Evolutionary conservation across 92 coral and sea anemone species (phyloP).

Genomic region (Metridium senile): DNA sequence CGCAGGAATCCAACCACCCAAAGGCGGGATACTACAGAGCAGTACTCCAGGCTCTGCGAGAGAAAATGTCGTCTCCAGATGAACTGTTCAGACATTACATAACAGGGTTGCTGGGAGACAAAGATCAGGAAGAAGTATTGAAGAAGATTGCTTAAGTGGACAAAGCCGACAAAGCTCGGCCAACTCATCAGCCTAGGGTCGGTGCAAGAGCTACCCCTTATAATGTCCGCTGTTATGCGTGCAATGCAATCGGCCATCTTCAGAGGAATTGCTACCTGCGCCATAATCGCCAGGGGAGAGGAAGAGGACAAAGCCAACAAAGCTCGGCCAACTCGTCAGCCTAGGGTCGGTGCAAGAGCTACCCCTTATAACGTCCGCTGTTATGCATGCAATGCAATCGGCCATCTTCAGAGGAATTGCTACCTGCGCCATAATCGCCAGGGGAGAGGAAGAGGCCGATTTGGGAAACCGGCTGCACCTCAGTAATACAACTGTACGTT

Average conservation of each 20-base stretch:
- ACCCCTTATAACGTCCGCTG: conserved; percentile 10
- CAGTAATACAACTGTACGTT: background rate
- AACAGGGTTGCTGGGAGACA: conserved; percentile 7
- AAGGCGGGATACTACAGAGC: conserved; percentile 8
- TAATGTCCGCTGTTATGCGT: conserved; percentile 2
- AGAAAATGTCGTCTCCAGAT: conserved; percentile 1
- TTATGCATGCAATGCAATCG: background rate
- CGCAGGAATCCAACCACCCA: conserved; percentile 2
- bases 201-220: conserved; percentile 12
- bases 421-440: background rate
- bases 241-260: conserved; percentile 7
- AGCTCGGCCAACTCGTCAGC: conserved; percentile 5
- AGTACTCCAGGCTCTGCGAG: background rate
- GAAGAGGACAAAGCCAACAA: conserved; percentile 29
- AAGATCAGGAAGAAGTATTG: conserved; percentile 17
- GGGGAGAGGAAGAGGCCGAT: background rate
- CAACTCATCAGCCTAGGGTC: conserved; percentile 4
- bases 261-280: conserved; percentile 5
- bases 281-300: background rate
- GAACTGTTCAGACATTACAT: background rate
- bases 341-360: conserved; percentile 9
- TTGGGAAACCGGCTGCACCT: background rate
- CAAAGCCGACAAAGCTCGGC: conserved; percentile 14
- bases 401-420: conserved; percentile 14
- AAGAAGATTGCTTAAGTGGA: conserved; percentile 34